Evolutionary conservation across 2,797 vertebrate genomes (phyloP).

Genomic region (Eleutherodactylus coqui): DNA sequence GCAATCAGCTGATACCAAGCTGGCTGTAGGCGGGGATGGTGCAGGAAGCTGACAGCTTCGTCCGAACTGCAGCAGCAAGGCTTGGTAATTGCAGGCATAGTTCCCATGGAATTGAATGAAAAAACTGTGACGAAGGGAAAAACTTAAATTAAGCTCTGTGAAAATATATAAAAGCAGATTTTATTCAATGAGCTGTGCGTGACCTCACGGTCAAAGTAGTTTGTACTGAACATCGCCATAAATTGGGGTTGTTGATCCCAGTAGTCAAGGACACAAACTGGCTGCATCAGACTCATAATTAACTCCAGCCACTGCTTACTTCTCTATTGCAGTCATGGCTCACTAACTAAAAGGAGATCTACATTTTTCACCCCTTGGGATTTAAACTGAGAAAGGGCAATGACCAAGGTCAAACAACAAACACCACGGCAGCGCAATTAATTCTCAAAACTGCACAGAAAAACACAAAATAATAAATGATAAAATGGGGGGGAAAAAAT

Average conservation of each 20-base stretch:
- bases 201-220: neutral
- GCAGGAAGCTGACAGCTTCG: no score
- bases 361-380: neutral
- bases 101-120: no score
- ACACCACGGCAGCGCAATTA: neutral
- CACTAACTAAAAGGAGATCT: neutral
- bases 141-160: no score
- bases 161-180: no score
- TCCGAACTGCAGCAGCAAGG: no score
- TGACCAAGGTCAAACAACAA: neutral
- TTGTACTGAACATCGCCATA: neutral
- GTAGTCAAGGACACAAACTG: constrained; percentile 13
- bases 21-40: no score
- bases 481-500: neutral
- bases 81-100: no score
- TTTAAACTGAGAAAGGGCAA: neutral
- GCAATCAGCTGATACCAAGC: no score
- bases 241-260: neutral
- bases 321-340: neutral
- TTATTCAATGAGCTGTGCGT: neutral
- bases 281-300: neutral
- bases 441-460: neutral
- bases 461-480: neutral
- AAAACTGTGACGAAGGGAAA: no score
- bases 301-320: neutral